Evolutionary conservation across 64 coral and sea anemone species (phyloP).

Genomic region (Cladopsammia gracilis): DNA sequence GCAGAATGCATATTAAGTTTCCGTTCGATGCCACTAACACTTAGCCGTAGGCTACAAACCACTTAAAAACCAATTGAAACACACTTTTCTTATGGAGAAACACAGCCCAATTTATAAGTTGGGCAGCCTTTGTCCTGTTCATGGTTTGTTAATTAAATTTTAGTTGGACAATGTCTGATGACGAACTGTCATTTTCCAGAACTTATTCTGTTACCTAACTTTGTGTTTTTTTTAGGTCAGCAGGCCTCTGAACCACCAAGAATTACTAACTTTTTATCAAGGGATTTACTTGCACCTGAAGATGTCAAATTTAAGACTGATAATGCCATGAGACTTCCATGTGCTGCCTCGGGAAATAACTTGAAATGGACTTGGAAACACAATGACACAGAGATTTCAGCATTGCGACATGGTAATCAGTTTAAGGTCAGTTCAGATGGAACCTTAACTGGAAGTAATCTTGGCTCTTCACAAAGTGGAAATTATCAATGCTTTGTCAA

Average conservation of each 20-base stretch:
- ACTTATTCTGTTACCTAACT: too few species aligned
- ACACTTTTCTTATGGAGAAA: too few species aligned
- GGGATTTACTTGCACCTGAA: neutral
- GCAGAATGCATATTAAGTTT: too few species aligned
- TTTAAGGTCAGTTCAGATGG: neutral
- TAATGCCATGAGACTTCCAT: neutral
- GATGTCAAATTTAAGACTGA: neutral
- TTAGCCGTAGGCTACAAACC: too few species aligned
- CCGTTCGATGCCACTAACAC: too few species aligned
- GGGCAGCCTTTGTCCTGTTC: too few species aligned
- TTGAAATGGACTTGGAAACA: conserved; percentile 23
- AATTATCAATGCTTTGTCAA: conserved; percentile 64
- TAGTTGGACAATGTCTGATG: too few species aligned
- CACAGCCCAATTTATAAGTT: too few species aligned
- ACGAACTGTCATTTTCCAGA: too few species aligned
- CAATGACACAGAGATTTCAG: neutral
- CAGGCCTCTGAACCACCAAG: neutral
- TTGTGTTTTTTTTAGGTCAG: neutral
- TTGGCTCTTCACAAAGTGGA: neutral
- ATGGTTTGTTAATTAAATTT: too few species aligned
- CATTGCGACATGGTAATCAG: too few species aligned
- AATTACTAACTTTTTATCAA: neutral
- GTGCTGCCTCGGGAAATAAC: neutral
- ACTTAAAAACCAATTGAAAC: too few species aligned
- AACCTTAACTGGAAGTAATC: neutral